These are phyloP conservation scores for Thinocorus orbignyianus DNA, from an alignment of 2,113 vertebrate species.

Conservation along the genomic window DNA sequence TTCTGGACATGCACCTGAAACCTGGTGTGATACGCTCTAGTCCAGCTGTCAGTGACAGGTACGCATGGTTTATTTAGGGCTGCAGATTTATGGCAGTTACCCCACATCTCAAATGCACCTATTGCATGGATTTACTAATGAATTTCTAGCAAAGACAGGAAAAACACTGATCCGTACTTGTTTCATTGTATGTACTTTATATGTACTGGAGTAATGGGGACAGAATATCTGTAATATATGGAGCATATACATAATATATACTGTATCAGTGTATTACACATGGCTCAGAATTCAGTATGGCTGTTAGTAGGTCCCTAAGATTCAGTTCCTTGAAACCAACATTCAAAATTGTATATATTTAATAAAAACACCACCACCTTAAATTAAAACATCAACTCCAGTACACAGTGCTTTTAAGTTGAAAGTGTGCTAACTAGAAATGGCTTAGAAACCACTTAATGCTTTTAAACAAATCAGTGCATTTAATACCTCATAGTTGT, in stretches of 20 bases:
- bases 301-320: not conserved
- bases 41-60: not conserved
- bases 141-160: not conserved
- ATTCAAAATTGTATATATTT: not conserved
- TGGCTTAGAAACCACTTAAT: not conserved
- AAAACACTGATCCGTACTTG: not conserved
- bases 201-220: not conserved
- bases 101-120: not conserved
- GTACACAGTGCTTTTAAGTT: not conserved
- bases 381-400: not conserved
- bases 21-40: not conserved
- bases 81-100: not conserved
- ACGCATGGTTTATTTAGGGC: not conserved
- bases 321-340: not conserved
- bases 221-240: not conserved
- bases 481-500: constrained; percentile 93
- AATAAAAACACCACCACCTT: not conserved
- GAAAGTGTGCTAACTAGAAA: not conserved
- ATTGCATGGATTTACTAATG: not conserved
- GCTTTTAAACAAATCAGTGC: not conserved
- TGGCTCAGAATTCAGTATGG: not conserved
- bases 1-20: not conserved
- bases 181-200: not conserved
- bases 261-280: not conserved
- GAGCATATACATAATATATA: not conserved